A percentile compares a stretch with the other conserved stretches of the same genome.
phyloP scores from a whole-genome alignment of 2,113 vertebrate genomes.

The Mustela lutreola region DNA sequence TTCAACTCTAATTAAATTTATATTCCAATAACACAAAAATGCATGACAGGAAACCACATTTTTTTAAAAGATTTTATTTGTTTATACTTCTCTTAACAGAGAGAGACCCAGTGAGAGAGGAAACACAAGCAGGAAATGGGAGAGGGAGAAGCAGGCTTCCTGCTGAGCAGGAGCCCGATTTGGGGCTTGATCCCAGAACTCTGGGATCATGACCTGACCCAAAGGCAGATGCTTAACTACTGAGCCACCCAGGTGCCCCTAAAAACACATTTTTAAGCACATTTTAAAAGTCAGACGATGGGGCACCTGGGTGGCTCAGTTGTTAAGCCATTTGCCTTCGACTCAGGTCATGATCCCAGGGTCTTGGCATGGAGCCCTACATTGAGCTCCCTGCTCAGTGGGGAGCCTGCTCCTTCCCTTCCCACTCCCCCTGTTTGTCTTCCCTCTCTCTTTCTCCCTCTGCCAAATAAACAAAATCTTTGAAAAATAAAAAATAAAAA shows the following conservation, averaged over 20 bases:
- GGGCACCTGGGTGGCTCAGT: neutral
- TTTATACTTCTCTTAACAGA: too few relatives aligned
- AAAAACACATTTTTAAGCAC: neutral
- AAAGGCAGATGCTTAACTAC: too few relatives aligned
- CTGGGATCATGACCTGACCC: too few relatives aligned
- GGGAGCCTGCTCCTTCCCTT: neutral
- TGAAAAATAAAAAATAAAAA: neutral
- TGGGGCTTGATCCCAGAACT: too few relatives aligned
- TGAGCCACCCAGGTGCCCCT: too few relatives aligned
- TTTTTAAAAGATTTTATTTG: too few relatives aligned
- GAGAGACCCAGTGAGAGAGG: too few relatives aligned
- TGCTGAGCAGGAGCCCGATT: too few relatives aligned
- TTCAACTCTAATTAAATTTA: constrained; percentile 43
- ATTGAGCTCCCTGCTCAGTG: neutral
- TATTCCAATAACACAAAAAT: neutral
- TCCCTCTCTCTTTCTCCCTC: neutral
- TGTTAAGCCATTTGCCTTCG: neutral
- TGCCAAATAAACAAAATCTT: neutral
- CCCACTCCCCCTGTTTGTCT: neutral
- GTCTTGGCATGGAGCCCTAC: neutral
- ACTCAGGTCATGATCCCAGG: neutral
- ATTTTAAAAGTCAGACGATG: neutral
- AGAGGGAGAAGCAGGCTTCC: too few relatives aligned
- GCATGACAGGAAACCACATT: neutral
- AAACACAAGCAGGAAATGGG: too few relatives aligned